phyloP scores from a whole-genome alignment of 1,140 invertebrate species.

The Brachionus asplanchnoidis region DNA sequence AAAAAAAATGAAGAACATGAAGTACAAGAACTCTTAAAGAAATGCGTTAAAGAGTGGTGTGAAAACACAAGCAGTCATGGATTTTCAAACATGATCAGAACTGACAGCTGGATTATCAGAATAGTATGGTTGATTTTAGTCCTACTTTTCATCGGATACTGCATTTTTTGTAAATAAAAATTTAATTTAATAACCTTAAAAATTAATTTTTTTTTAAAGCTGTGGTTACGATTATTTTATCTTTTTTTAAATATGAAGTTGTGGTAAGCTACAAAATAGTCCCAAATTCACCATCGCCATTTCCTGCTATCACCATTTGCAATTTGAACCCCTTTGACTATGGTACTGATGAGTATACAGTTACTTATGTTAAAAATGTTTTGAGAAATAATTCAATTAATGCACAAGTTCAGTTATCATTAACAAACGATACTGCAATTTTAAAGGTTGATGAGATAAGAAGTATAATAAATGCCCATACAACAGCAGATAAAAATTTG shows the following conservation, averaged over 20 bases:
- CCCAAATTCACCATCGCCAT: not conserved
- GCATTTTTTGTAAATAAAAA: not conserved
- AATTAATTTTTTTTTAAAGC: not conserved
- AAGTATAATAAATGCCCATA: not conserved
- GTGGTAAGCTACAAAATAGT: not conserved
- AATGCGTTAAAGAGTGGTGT: conserved; percentile 36
- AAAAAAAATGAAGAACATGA: not conserved
- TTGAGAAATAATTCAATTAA: not conserved
- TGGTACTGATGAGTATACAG: not conserved
- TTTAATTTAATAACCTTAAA: not conserved
- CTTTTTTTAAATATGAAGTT: not conserved
- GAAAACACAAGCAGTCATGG: conserved; percentile 24
- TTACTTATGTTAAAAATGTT: not conserved
- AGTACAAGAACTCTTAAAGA: not conserved
- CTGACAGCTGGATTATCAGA: conserved; percentile 34
- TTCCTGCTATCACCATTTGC: conserved; percentile 39
- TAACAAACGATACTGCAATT: not conserved
- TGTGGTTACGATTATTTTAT: not conserved
- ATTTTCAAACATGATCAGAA: conserved; percentile 21
- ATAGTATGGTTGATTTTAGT: conserved; percentile 5
- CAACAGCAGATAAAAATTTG: not conserved
- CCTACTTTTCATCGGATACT: conserved; percentile 4
- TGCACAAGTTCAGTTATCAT: not conserved
- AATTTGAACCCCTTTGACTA: conserved; percentile 21
- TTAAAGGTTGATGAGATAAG: not conserved